A percentile compares a stretch with the other conserved stretches of the same genome.
These are phyloP conservation scores for Ecliptopera silaceata DNA, from an alignment of 2,888 invertebrate species.

Conservation along the genomic window DNA sequence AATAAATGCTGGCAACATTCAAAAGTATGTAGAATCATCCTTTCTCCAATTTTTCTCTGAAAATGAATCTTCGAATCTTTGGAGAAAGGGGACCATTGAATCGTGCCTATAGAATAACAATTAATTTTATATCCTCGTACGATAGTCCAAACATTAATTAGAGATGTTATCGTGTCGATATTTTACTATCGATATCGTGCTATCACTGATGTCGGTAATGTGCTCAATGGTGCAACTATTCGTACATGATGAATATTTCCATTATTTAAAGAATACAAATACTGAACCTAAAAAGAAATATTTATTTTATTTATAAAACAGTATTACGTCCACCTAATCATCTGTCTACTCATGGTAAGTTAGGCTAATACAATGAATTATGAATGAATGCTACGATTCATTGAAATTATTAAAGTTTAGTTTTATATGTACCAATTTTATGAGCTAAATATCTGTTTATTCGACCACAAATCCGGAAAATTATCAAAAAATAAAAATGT, in stretches of 20 bases:
- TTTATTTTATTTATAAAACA: too few relatives aligned
- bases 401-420: too few relatives aligned
- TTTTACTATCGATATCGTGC: conserved; percentile 17
- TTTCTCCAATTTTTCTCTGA: conserved; percentile 33
- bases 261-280: too few relatives aligned
- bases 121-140: conserved; percentile 64
- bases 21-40: conserved; percentile 10
- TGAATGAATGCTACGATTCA: too few relatives aligned
- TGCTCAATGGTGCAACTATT: conserved; percentile 5
- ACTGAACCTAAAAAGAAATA: too few relatives aligned
- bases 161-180: conserved; percentile 41
- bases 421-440: too few relatives aligned
- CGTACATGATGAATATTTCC: too few relatives aligned
- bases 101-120: conserved; percentile 63
- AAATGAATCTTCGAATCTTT: conserved; percentile 53
- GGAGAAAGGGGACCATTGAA: conserved; percentile 66
- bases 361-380: too few relatives aligned
- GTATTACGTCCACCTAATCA: too few relatives aligned
- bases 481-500: background rate
- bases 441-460: background rate
- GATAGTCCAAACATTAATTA: conserved; percentile 37
- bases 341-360: too few relatives aligned
- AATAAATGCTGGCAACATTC: background rate
- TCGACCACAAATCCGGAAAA: background rate
- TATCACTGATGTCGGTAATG: conserved; percentile 23